Evolutionary conservation across 1,140 invertebrate genomes (phyloP).

Genomic region (Bombus pascuorum): DNA sequence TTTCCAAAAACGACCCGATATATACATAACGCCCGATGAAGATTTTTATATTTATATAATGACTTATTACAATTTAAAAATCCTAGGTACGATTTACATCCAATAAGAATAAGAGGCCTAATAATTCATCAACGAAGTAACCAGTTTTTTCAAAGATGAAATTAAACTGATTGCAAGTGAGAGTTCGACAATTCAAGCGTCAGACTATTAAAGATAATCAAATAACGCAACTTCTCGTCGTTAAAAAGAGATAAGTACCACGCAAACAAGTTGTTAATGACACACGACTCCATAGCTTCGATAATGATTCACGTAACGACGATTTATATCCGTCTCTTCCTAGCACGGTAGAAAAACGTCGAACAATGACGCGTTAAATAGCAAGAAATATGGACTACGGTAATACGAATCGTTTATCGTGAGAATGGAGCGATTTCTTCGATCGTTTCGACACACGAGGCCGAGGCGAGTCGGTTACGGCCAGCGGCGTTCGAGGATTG

Average conservation of each 20-base stretch:
- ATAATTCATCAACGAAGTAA: too few species aligned
- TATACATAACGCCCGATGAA: too few species aligned
- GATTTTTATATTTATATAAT: too few species aligned
- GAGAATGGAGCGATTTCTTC: not conserved
- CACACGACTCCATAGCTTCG: not conserved
- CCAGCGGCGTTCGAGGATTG: not conserved
- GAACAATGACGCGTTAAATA: not conserved
- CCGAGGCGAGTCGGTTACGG: not conserved
- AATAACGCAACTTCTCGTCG: not conserved
- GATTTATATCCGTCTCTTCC: not conserved
- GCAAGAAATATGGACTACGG: not conserved
- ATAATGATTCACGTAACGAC: not conserved
- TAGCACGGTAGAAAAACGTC: not conserved
- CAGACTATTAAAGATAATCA: too few species aligned
- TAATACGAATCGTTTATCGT: not conserved
- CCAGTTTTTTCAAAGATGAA: too few species aligned
- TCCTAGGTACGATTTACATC: too few species aligned
- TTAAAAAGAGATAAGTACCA: not conserved
- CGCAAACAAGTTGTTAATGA: not conserved
- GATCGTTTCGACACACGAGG: slow-evolving; percentile 14
- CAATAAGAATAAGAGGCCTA: too few species aligned
- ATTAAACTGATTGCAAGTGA: too few species aligned
- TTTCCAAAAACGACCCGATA: too few species aligned
- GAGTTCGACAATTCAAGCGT: too few species aligned
- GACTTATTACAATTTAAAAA: too few species aligned